Evolutionary conservation across 2,888 invertebrate species (phyloP), one percentile per base, ranked within the genome.

Genomic region (Pollenia labialis): DNA sequence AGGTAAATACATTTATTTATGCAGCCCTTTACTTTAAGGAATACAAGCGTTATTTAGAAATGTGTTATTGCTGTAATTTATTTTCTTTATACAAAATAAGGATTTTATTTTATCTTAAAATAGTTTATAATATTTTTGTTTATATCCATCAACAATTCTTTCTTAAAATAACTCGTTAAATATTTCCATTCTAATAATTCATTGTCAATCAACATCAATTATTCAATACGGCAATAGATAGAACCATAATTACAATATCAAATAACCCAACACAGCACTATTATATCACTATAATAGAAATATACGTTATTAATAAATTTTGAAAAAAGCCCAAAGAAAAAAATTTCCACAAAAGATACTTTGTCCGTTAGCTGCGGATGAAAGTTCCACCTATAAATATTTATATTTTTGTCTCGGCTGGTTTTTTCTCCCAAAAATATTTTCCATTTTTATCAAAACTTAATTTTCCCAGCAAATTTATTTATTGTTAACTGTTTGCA

Each of bases 401-500:
- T 11, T 50, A 4, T 69, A 52, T 16, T 9, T 32, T 46, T 64
- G 32, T 6, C 32, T 6, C 32, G 32, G 0, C 32, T 32, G 32
- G 4, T 32, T 6, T 32, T 48, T 48, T 66, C 32, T 40, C 40
- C 46, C 44, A 46, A n/a, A 46, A 66, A 60, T 10, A 54, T 42
- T 16, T 42, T 2, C 1, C 16, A 18, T 40, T n/a, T 40, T 10
- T 32, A 52, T 52, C 64, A 44, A 64, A 16, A 10, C 32, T 32
- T 6, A 32, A 32, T 48, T 68, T 68, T 50, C 52, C 6, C 52
- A 14, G 60, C 48, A 40, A 68, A 32, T 62, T 62, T 42, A 42
- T 62, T 62, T 62, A 18, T 56, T 56, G 60, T 66, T 74, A 66
- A 81, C 81, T 81, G 72, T 81, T 58, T 44, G 44, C 44, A 62